Percentiles rank a stretch among this genome's conserved stretches.
phyloP scores from a whole-genome alignment of 2,113 vertebrate genomes.

The Hassar affinis region DNA sequence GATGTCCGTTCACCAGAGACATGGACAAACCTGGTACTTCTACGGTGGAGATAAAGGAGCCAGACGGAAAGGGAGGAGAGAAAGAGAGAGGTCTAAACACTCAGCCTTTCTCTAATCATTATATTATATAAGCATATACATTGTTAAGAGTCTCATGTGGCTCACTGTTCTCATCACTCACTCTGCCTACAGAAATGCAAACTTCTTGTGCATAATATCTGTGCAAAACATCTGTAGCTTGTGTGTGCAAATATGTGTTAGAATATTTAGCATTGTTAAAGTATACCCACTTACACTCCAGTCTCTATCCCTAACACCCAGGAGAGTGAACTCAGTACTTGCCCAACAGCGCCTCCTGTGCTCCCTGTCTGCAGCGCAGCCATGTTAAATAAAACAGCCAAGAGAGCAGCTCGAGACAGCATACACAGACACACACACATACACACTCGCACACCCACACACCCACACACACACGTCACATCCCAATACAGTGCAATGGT shows the following conservation, averaged over 20 bases:
- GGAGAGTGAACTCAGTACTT: constrained; percentile 46
- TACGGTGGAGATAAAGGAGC: constrained; percentile 57
- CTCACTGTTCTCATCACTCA: constrained; percentile 5
- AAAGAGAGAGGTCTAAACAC: constrained; percentile 31
- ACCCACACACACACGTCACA: constrained; percentile 12
- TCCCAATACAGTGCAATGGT: constrained; percentile 22
- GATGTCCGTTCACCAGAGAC: constrained; percentile 79
- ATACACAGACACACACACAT: background rate
- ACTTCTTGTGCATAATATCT: background rate
- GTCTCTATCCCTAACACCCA: constrained; percentile 39
- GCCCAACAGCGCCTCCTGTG: constrained; percentile 44
- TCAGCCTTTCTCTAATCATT: background rate
- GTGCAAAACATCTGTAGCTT: background rate
- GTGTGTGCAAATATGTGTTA: background rate
- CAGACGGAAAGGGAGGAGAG: constrained; percentile 23
- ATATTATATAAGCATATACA: background rate
- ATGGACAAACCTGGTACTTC: constrained; percentile 82
- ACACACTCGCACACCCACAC: background rate
- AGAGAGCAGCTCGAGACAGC: constrained; percentile 14
- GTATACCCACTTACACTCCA: constrained; percentile 36
- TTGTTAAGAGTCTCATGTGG: background rate
- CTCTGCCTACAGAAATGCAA: constrained; percentile 5
- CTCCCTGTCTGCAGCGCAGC: constrained; percentile 52
- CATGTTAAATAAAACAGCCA: constrained; percentile 44
- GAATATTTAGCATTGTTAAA: background rate